A percentile compares a stretch with the other conserved stretches of the same genome.
phyloP scores from a whole-genome alignment of 2,113 vertebrate species.

The Felis chaus region DNA sequence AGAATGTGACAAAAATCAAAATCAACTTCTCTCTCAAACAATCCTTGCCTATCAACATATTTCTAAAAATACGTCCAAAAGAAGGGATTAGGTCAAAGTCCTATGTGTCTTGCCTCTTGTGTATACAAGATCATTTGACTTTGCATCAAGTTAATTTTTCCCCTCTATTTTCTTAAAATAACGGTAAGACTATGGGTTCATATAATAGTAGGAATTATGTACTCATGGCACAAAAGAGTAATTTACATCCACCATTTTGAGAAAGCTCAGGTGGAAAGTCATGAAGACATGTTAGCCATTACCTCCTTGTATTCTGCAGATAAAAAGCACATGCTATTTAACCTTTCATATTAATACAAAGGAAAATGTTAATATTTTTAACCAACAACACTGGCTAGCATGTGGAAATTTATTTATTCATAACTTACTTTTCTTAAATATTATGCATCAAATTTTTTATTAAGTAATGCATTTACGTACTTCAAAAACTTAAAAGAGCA shows the following conservation, averaged over 20 bases:
- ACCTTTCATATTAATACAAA: not conserved
- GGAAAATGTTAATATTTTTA: not conserved
- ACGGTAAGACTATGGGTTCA: not conserved
- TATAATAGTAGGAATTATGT: not conserved
- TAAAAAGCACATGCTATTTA: not conserved
- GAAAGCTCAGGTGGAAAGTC: not conserved
- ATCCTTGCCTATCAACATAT: not conserved
- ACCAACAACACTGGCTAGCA: not conserved
- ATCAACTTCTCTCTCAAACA: constrained; percentile 26
- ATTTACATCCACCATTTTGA: not conserved
- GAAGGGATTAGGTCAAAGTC: not conserved
- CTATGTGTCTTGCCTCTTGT: not conserved
- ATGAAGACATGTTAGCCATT: not conserved
- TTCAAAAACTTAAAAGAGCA: not conserved
- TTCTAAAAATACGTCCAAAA: not conserved
- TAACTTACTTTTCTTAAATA: not conserved
- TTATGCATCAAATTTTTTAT: not conserved
- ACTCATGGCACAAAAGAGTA: not conserved
- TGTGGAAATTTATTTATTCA: not conserved
- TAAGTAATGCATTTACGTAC: not conserved
- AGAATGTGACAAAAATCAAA: constrained; percentile 1
- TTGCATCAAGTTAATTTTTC: not conserved
- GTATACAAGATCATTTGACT: not conserved
- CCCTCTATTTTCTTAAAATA: constrained; percentile 23
- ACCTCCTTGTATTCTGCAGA: not conserved